Percentiles rank a stretch among this genome's conserved stretches.
Evolutionary conservation across 1,140 invertebrate genomes (phyloP).

Genomic region (Medauroidea extradentata): DNA sequence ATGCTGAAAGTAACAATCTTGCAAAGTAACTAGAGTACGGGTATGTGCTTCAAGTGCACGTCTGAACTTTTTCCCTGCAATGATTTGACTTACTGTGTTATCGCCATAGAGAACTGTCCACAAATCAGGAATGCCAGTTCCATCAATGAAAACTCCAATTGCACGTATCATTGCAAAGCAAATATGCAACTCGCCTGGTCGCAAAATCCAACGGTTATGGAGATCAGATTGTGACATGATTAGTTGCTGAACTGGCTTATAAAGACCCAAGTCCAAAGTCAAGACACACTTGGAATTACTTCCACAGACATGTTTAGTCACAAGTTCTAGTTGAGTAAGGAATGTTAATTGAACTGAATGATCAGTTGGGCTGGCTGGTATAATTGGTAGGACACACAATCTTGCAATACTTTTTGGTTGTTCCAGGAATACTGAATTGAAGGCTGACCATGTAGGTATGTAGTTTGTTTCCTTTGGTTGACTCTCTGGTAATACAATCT

Average conservation of each 20-base stretch:
- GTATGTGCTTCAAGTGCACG: too few relatives aligned
- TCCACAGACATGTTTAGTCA: constrained; percentile 6
- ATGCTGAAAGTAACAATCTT: too few relatives aligned
- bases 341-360: constrained; percentile 9
- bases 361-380: constrained; percentile 6
- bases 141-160: constrained; percentile 6
- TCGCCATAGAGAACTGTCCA: neutral
- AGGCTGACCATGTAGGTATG: constrained; percentile 3
- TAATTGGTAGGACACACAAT: constrained; percentile 6
- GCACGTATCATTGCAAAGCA: constrained; percentile 3
- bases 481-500: neutral
- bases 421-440: constrained; percentile 2
- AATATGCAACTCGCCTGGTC: constrained; percentile 6
- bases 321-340: constrained; percentile 7
- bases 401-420: neutral
- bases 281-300: constrained; percentile 8
- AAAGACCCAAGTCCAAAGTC: constrained; percentile 9
- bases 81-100: too few relatives aligned
- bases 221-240: constrained; percentile 3
- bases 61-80: too few relatives aligned
- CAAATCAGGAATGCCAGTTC: constrained; percentile 11
- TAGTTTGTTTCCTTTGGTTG: neutral
- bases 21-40: too few relatives aligned
- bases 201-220: constrained; percentile 1
- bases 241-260: constrained; percentile 6